phyloP scores from a whole-genome alignment of 2,888 invertebrate species.

The Mythimna loreyi region DNA sequence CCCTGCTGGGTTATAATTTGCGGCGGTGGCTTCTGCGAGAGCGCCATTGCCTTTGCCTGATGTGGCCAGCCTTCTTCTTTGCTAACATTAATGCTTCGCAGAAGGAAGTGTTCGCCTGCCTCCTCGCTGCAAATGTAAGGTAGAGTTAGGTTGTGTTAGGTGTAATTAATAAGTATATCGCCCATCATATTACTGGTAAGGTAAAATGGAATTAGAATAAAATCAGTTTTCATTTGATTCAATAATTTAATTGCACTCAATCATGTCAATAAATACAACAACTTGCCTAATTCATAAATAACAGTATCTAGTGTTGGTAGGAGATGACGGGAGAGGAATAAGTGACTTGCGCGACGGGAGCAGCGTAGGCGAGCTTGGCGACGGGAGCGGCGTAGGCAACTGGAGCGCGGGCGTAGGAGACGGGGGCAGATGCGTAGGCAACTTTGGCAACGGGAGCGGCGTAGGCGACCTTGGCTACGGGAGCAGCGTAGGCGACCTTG shows the following conservation, averaged over 20 bases:
- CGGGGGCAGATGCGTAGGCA: conserved; percentile 74
- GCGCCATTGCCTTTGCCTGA: too few relatives aligned
- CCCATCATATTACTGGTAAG: too few relatives aligned
- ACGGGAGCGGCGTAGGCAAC: conserved; percentile 66
- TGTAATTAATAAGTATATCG: too few relatives aligned
- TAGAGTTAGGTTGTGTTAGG: too few relatives aligned
- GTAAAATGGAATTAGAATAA: too few relatives aligned
- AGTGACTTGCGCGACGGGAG: conserved; percentile 68
- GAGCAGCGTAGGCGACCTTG: conserved; percentile 66
- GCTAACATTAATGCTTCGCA: too few relatives aligned
- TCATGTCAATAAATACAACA: conserved; percentile 44
- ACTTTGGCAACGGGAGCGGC: conserved; percentile 48
- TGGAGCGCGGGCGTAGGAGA: conserved; percentile 61
- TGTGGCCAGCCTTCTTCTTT: too few relatives aligned
- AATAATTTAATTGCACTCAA: conserved; percentile 67
- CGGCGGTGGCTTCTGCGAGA: too few relatives aligned
- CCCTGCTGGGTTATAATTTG: too few relatives aligned
- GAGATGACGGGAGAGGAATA: conserved; percentile 83
- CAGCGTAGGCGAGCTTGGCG: conserved; percentile 71
- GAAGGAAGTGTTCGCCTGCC: too few relatives aligned
- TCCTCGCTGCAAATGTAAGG: too few relatives aligned
- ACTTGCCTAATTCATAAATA: conserved; percentile 27
- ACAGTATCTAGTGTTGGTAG: conserved; percentile 79
- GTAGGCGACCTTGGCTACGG: conserved; percentile 71
- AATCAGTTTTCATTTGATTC: too few relatives aligned